Evolutionary conservation across 1,140 invertebrate species (phyloP), one percentile per base, ranked within the genome.

Genomic region (Platyscapa corneri): DNA sequence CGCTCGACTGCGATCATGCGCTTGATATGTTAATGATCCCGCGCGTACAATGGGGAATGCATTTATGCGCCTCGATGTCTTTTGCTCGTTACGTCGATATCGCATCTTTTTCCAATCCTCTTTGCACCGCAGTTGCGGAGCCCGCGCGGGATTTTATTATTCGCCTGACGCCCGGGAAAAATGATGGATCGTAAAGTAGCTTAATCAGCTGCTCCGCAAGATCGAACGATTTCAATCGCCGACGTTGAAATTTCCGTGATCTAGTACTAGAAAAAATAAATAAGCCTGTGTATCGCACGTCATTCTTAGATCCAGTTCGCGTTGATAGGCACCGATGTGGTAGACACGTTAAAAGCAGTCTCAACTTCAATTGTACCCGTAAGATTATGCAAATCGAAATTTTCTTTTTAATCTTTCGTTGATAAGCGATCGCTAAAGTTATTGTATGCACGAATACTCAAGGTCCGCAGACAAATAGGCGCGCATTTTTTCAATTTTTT

Each of bases 321-420:
- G 60, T 34, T 76, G 18, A 53, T 74, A 74, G 32, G 27, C 32
- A 49, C 2, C 56, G 3, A 27, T 60, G 56, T 2, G 49, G 23
- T 60, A 10, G 56, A 60, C 56, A 60, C 42, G 37, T 27, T 39
- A 34, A 76, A 30, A 37, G 39, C 56, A 16, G 53, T 23, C n/a
- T 75, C 42, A 42, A n/a, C 60, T 49, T 67, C 75, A 67, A 84
- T 84, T 78, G 70, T 76, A 20, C 8, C 14, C 30, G 32, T 78
- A 53, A 49, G 39, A 39, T 70, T 70, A 84, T 76, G 82, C n/a
- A 70, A 84, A 84, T 78, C 70, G 6, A 78, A 32, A 84, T n/a
- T 60, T 76, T 37, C 30, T 18, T 37, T 78, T 53, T 30, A 78
- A 84, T 78, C 32, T 84, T 78, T 18, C 30, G 39, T 70, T 78